Evolutionary conservation across 2,888 invertebrate genomes (phyloP).

Genomic region (Schizaphis graminum): DNA sequence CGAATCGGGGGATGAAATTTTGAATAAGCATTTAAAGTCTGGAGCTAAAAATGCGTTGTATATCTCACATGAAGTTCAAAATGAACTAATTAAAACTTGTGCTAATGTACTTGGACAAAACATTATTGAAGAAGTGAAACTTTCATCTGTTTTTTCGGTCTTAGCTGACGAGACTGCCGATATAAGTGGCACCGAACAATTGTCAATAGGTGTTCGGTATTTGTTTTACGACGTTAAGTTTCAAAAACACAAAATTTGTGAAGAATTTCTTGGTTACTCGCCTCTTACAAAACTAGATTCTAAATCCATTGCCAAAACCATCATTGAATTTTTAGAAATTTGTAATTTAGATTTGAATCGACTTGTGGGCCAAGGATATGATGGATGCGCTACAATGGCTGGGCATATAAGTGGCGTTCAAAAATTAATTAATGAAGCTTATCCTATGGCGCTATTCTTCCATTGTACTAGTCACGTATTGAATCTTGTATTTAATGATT

Average conservation of each 20-base stretch:
- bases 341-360: constrained; percentile 31
- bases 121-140: constrained; percentile 68
- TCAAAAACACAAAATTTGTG: constrained; percentile 27
- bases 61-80: neutral
- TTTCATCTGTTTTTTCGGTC: constrained; percentile 66
- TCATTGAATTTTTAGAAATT: constrained; percentile 18
- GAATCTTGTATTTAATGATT: constrained; percentile 68
- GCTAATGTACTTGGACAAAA: constrained; percentile 49
- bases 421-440: constrained; percentile 49
- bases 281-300: constrained; percentile 28
- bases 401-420: constrained; percentile 67
- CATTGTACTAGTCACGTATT: constrained; percentile 68
- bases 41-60: constrained; percentile 40
- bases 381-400: constrained; percentile 68
- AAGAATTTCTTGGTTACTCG: constrained; percentile 35
- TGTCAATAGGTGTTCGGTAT: constrained; percentile 70
- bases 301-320: neutral
- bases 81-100: constrained; percentile 20
- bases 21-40: constrained; percentile 19
- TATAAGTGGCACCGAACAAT: constrained; percentile 66
- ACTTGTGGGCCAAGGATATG: constrained; percentile 68
- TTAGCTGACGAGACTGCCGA: constrained; percentile 68
- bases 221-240: constrained; percentile 71
- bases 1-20: neutral
- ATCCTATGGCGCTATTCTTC: constrained; percentile 66